Percentiles rank a stretch among this genome's conserved stretches.
phyloP scores from a whole-genome alignment of 1,140 invertebrate genomes.

The Potamilus streckersoni region DNA sequence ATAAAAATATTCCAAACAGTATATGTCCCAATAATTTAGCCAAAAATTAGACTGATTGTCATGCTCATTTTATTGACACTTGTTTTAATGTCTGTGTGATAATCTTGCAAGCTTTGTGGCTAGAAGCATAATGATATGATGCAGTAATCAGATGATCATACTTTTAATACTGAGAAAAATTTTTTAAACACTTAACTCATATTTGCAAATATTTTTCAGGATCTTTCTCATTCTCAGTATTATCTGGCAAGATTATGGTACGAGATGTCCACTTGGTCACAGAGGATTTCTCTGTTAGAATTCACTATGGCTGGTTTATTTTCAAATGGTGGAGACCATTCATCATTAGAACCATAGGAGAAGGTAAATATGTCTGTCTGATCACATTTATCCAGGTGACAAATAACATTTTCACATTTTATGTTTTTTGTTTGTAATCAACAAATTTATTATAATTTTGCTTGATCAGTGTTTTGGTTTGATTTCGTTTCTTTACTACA shows the following conservation, averaged over 20 bases:
- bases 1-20: too few species aligned
- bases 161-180: constrained; percentile 69
- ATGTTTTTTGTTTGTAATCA: too few species aligned
- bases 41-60: not conserved
- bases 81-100: too few species aligned
- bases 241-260: constrained; percentile 99
- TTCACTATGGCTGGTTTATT: constrained; percentile 97
- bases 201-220: constrained; percentile 70
- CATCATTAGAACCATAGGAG: constrained; percentile 92
- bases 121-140: not conserved
- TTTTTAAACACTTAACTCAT: not conserved
- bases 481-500: too few species aligned
- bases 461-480: too few species aligned
- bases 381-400: not conserved
- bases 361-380: constrained; percentile 75
- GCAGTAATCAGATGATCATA: not conserved
- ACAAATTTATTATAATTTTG: too few species aligned
- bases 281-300: constrained; percentile 91
- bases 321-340: constrained; percentile 97
- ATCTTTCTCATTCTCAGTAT: constrained; percentile 91
- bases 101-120: not conserved
- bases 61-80: not conserved
- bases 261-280: constrained; percentile 94
- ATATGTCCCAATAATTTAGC: too few species aligned
- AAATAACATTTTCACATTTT: not conserved